These are phyloP conservation scores for Rhea americana DNA, from an alignment of 2,113 vertebrate species.

Conservation along the genomic window DNA sequence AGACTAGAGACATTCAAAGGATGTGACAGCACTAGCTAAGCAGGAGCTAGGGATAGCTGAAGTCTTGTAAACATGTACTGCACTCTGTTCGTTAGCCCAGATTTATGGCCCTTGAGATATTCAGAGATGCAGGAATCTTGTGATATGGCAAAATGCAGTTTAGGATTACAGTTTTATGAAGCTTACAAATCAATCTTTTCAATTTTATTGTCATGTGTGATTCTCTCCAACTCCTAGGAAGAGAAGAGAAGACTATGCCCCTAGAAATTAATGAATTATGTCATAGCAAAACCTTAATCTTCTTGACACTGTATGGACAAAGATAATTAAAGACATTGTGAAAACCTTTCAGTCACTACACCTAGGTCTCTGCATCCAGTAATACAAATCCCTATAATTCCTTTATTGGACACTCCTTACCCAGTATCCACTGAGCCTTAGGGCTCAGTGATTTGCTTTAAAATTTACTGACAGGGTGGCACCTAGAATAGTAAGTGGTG, in stretches of 20 bases:
- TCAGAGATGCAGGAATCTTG: not conserved
- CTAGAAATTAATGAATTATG: not conserved
- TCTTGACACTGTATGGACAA: not conserved
- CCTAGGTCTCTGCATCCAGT: not conserved
- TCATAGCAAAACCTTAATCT: not conserved
- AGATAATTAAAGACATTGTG: not conserved
- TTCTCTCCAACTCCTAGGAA: not conserved
- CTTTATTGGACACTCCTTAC: not conserved
- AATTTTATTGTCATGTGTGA: not conserved
- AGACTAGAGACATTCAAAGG: not conserved
- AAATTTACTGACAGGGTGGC: not conserved
- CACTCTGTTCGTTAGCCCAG: not conserved
- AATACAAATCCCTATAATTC: not conserved
- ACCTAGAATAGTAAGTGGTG: not conserved
- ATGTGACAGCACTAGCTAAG: not conserved
- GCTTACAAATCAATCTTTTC: not conserved
- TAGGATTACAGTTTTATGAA: not conserved
- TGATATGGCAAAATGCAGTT: not conserved
- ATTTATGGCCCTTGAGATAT: not conserved
- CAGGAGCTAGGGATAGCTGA: not conserved
- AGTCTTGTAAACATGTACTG: not conserved
- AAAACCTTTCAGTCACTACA: not conserved
- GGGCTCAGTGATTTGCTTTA: not conserved
- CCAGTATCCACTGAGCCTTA: not conserved
- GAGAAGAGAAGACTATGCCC: not conserved